phyloP scores from a whole-genome alignment of 2,888 invertebrate species.

The Bruchidius siliquastri region DNA sequence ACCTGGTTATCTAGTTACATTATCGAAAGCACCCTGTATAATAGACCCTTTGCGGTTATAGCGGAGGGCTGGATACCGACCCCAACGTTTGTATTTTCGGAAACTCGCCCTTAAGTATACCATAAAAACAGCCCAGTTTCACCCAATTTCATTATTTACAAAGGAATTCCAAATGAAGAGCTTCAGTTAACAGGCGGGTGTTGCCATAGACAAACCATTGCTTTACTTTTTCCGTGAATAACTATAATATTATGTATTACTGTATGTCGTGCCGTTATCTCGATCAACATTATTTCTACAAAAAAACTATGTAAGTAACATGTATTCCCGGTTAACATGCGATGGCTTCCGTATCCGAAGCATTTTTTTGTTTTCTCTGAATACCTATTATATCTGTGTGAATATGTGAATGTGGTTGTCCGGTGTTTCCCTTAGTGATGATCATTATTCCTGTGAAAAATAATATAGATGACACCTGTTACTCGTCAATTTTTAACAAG shows the following conservation, averaged over 20 bases:
- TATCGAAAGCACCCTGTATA: background rate
- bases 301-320: background rate
- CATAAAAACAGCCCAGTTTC: background rate
- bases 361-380: too few relatives aligned
- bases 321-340: background rate
- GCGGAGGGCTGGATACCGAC: background rate
- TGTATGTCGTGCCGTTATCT: background rate
- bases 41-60: background rate
- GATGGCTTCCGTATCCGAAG: too few relatives aligned
- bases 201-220: background rate
- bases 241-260: background rate
- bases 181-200: background rate
- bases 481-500: too few relatives aligned
- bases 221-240: background rate
- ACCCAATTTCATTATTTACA: background rate
- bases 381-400: too few relatives aligned
- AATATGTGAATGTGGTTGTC: too few relatives aligned
- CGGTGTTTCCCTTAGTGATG: too few relatives aligned
- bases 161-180: background rate
- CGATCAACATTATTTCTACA: background rate
- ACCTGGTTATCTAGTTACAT: background rate
- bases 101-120: background rate
- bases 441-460: too few relatives aligned
- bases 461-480: too few relatives aligned
- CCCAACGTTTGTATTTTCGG: background rate